Conservation (phyloP, 2,113 vertebrate species). For the Lagopus muta region DNA sequence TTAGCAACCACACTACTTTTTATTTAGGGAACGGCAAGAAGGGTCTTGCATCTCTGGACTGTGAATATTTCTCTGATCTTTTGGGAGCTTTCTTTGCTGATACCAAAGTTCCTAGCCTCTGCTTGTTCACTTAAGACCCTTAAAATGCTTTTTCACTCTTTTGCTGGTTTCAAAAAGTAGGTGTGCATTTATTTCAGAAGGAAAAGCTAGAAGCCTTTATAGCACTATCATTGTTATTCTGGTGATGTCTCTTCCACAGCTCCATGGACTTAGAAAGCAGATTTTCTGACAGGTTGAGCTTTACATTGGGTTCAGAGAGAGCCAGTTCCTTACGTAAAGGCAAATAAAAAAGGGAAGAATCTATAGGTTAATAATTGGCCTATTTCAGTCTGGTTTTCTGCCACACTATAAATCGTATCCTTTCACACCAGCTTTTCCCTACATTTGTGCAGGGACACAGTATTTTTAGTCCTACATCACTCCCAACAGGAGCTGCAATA, state of each 20-base stretch:
- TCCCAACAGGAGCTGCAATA: not conserved
- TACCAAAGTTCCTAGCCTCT: not conserved
- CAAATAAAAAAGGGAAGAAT: not conserved
- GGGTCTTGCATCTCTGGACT: not conserved
- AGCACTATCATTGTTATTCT: not conserved
- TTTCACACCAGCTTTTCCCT: not conserved
- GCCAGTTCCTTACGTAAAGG: not conserved
- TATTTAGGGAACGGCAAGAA: not conserved
- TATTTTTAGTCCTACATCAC: not conserved
- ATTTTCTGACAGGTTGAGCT: not conserved
- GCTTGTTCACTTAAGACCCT: not conserved
- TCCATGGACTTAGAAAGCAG: not conserved
- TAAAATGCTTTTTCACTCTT: not conserved
- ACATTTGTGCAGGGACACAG: not conserved
- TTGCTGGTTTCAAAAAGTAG: not conserved
- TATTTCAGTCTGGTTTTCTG: not conserved
- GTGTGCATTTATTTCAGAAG: not conserved
- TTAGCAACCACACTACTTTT: not conserved
- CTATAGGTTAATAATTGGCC: not conserved
- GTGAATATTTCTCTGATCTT: not conserved
- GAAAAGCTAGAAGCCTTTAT: not conserved
- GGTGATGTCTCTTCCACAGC: not conserved
- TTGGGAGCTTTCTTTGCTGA: not conserved
- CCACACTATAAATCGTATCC: not conserved
- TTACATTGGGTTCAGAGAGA: slow-evolving; percentile 13